Evolutionary conservation across 2,888 invertebrate genomes (phyloP), one percentile per base, ranked within the genome.

Genomic region (Nymphalis c-album): DNA sequence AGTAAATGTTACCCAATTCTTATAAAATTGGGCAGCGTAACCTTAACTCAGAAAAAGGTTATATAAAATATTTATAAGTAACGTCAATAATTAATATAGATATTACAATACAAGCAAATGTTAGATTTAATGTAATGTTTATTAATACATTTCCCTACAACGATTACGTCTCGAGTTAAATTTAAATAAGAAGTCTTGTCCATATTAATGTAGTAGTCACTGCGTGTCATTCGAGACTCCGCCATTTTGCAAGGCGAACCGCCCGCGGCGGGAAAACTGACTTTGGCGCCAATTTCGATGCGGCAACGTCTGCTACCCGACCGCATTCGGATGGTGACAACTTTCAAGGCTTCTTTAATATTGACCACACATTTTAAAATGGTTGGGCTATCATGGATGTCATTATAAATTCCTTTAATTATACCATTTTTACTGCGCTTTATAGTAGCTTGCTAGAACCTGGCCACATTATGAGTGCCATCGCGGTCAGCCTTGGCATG

Each of bases 211-310:
- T 77, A 76, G 76, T 77, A 76, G 76, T 76, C 72, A 78, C 82
- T 79, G 85, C 88, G 84, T 91, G 91, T 90, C 91, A 91, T 85
- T 88, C 82, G 90, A 90, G 84, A 82, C 86, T 80, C 84, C 85
- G 89, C 90, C 90, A 90, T 90, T 85, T 88, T 90, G 90, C 90
- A 91, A 91, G 89, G 90, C 90, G 86, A 90, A 86, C 90, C 83
- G 86, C 87, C 86, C 83, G 87, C 83, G 84, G 86, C 90, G 88
- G 87, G 90, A 87, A 88, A 90, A 90, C 90, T 86, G 84, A 90
- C 90, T 90, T 90, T 87, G 90, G 90, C 90, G 91, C 90, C 88
- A 88, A 90, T 90, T 90, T 90, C 84, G 85, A 86, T 82, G 83
- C 83, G 81, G 73, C 82, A 73, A 78, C 77, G 80, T 80, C 83